phyloP scores from a whole-genome alignment of 2,113 vertebrate species.

The Sus scrofa region DNA sequence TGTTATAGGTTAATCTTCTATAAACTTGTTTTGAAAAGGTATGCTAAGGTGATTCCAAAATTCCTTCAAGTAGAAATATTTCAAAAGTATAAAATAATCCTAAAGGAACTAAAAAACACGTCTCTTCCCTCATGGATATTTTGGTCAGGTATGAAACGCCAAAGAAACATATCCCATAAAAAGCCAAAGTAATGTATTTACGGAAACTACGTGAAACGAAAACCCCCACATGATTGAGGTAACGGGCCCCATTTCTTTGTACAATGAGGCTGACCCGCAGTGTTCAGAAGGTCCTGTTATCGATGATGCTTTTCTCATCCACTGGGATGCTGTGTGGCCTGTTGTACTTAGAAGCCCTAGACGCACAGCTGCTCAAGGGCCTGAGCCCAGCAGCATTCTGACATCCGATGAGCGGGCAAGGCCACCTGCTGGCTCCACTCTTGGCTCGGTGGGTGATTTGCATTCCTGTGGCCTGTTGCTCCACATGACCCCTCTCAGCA shows the following conservation, averaged over 20 bases:
- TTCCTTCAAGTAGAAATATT: constrained; percentile 83
- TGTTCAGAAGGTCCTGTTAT: constrained; percentile 87
- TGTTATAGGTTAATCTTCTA: constrained; percentile 82
- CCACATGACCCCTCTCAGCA: constrained; percentile 94
- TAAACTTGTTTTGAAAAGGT: constrained; percentile 86
- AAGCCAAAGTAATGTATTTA: constrained; percentile 84
- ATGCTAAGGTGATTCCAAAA: constrained; percentile 81
- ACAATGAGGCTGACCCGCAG: constrained; percentile 89
- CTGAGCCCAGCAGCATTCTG: constrained; percentile 91
- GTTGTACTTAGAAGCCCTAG: constrained; percentile 94
- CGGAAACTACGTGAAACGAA: constrained; percentile 88
- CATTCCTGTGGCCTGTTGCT: constrained; percentile 97
- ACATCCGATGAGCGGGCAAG: constrained; percentile 93
- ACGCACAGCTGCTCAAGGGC: constrained; percentile 92
- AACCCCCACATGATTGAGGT: constrained; percentile 85
- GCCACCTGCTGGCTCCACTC: constrained; percentile 97
- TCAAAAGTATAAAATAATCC: constrained; percentile 84
- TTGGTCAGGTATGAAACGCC: constrained; percentile 79
- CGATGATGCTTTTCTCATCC: constrained; percentile 85
- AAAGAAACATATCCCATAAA: constrained; percentile 77
- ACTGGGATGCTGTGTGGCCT: constrained; percentile 89
- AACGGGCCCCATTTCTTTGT: constrained; percentile 91
- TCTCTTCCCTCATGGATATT: constrained; percentile 84
- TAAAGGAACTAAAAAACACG: constrained; percentile 71
- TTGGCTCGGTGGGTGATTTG: constrained; percentile 93